These are phyloP conservation scores for Apamea anceps DNA, from an alignment of 2,888 invertebrate species.

Conservation along the genomic window DNA sequence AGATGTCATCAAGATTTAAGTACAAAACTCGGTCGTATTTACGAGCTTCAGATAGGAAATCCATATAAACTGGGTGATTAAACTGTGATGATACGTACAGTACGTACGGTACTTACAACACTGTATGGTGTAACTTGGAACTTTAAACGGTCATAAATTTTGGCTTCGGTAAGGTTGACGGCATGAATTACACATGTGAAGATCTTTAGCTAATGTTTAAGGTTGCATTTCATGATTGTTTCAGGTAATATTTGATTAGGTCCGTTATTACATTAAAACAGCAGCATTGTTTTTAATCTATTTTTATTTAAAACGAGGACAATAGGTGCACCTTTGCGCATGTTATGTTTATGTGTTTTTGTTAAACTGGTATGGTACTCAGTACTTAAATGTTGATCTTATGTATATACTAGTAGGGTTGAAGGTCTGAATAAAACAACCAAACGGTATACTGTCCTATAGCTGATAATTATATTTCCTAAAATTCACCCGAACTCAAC, in stretches of 20 bases:
- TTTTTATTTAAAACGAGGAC: not conserved
- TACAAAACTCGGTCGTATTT: slow-evolving; percentile 57
- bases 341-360: not conserved
- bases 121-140: slow-evolving; percentile 27
- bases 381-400: too few relatives aligned
- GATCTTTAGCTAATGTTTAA: not conserved
- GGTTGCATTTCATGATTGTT: not conserved
- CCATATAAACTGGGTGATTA: slow-evolving; percentile 60
- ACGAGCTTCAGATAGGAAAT: slow-evolving; percentile 60
- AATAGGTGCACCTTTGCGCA: not conserved
- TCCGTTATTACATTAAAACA: not conserved
- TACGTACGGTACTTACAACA: slow-evolving; percentile 39
- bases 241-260: not conserved
- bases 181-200: slow-evolving; percentile 1
- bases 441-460: too few relatives aligned
- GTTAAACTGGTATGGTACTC: too few relatives aligned
- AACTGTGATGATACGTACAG: slow-evolving; percentile 46
- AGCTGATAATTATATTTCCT: too few relatives aligned
- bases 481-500: too few relatives aligned
- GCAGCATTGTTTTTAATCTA: not conserved
- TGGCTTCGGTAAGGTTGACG: slow-evolving; percentile 16
- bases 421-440: too few relatives aligned
- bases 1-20: slow-evolving; percentile 56
- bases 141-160: slow-evolving; percentile 42
- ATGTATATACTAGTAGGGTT: too few relatives aligned